Evolutionary conservation across 2,797 vertebrate species (phyloP).

Genomic region (Rhinichthys osculus): DNA sequence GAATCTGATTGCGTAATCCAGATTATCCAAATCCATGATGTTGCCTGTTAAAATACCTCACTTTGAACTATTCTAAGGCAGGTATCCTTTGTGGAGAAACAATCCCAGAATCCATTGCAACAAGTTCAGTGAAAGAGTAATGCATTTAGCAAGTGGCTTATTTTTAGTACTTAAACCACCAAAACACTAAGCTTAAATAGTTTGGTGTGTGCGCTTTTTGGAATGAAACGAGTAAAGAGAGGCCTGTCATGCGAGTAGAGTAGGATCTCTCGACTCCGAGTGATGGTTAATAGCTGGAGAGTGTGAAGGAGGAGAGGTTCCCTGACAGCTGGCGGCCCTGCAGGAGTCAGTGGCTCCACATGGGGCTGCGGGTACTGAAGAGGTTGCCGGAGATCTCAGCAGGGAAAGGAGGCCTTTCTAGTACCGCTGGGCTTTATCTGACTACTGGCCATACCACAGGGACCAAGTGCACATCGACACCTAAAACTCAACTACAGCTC

Average conservation of each 20-base stretch:
- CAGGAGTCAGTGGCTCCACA: constrained; percentile 61
- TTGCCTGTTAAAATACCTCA: not conserved
- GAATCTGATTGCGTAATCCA: not conserved
- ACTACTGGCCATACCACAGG: constrained; percentile 2
- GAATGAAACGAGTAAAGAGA: not conserved
- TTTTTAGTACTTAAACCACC: not conserved
- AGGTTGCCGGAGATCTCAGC: constrained; percentile 55
- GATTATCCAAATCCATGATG: not conserved
- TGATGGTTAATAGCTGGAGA: constrained; percentile 62
- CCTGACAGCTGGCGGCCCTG: constrained; percentile 69
- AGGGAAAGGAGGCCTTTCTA: constrained; percentile 49
- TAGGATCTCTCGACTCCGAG: constrained; percentile 49
- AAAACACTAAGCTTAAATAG: not conserved
- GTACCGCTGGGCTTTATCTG: constrained; percentile 29
- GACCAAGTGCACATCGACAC: constrained; percentile 4
- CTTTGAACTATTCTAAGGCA: not conserved
- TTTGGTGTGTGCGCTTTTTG: not conserved
- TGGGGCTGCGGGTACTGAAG: constrained; percentile 57
- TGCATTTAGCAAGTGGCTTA: not conserved
- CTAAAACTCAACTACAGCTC: not conserved
- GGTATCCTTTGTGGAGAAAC: not conserved
- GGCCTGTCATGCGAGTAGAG: constrained; percentile 16
- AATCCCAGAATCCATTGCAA: constrained; percentile 6
- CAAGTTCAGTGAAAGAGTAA: not conserved
- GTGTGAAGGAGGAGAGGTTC: constrained; percentile 57